Evolutionary conservation across 1,140 invertebrate species (phyloP).

Genomic region (Penaeus chinensis): DNA sequence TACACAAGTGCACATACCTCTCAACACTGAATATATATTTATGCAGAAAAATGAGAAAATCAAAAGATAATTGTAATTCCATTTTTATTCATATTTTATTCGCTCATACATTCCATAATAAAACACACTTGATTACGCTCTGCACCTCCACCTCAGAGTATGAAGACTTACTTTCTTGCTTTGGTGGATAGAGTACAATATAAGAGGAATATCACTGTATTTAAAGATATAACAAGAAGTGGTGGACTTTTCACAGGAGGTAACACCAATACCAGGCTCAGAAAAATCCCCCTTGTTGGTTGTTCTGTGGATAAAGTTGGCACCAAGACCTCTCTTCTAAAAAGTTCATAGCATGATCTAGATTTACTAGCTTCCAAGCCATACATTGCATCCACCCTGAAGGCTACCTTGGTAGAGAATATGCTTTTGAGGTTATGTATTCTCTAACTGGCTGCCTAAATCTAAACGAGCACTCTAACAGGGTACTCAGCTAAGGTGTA

Average conservation of each 20-base stretch:
- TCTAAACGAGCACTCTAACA: too few relatives aligned
- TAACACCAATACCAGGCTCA: constrained; percentile 1
- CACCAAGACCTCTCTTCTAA: constrained; percentile 16
- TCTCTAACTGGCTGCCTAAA: too few relatives aligned
- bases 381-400: neutral
- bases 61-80: neutral
- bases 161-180: constrained; percentile 10
- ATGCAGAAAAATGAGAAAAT: neutral
- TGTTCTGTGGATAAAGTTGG: constrained; percentile 14
- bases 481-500: too few relatives aligned
- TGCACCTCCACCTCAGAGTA: constrained; percentile 31
- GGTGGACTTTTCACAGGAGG: constrained; percentile 2
- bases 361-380: constrained; percentile 12
- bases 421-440: too few relatives aligned
- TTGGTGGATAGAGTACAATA: constrained; percentile 8
- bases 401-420: too few relatives aligned
- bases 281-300: neutral
- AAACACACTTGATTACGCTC: constrained; percentile 41
- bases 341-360: neutral
- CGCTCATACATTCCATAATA: constrained; percentile 45
- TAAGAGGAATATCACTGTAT: constrained; percentile 25
- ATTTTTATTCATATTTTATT: constrained; percentile 35
- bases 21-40: too few relatives aligned
- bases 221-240: neutral
- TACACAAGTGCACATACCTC: too few relatives aligned